Percentiles rank a stretch among this genome's conserved stretches.
These are phyloP conservation scores for Acanthochromis polyacanthus DNA, from an alignment of 2,113 vertebrate genomes.

Conservation along the genomic window DNA sequence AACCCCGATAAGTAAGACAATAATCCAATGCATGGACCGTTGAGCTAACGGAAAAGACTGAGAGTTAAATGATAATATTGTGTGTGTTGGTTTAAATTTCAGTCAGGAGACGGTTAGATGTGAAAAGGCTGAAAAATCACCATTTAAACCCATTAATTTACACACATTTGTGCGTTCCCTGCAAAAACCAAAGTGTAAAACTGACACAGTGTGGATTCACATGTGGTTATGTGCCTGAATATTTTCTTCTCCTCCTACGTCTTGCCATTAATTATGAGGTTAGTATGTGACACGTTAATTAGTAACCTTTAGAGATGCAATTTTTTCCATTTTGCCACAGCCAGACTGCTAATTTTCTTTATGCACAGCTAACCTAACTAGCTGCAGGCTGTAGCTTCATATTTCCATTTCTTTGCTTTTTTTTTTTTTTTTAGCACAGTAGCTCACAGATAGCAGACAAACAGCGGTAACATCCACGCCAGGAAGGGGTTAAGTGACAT, in stretches of 20 bases:
- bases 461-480: not conserved
- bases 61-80: not conserved
- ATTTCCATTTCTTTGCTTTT: not conserved
- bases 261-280: not conserved
- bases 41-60: not conserved
- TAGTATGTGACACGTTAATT: conserved; percentile 13
- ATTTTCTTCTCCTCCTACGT: not conserved
- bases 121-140: not conserved
- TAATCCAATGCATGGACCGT: not conserved
- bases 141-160: not conserved
- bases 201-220: not conserved
- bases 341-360: not conserved
- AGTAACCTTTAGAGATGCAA: not conserved
- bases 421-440: conserved; percentile 17
- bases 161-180: not conserved
- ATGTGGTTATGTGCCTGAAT: not conserved
- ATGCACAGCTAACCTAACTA: not conserved
- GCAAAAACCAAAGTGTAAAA: not conserved
- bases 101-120: not conserved
- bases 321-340: not conserved
- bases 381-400: not conserved
- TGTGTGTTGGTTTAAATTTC: not conserved
- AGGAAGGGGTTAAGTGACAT: conserved; percentile 50
- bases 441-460: conserved; percentile 1
- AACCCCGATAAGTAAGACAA: conserved; percentile 90